Percentiles rank a stretch among this genome's conserved stretches.
Conservation (phyloP, 2,113 vertebrate genomes). For the Vulpes vulpes region DNA sequence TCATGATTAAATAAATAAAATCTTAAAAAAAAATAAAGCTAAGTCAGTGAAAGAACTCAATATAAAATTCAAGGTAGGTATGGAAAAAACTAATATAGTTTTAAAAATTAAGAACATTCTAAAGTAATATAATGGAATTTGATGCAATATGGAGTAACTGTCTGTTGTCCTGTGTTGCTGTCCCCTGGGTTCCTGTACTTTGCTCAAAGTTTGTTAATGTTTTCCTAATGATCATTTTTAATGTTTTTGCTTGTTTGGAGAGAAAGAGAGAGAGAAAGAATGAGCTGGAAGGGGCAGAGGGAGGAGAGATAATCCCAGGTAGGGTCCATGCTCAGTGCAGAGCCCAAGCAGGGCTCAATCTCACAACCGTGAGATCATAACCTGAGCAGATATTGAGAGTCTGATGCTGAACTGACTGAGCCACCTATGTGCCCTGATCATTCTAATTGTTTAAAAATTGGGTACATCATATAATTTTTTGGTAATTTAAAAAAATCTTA, state of each 20-base stretch:
- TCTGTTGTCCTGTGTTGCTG: not conserved
- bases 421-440: not conserved
- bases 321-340: not conserved
- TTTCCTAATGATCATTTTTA: constrained; percentile 36
- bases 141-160: not conserved
- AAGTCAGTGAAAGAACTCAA: too few species aligned
- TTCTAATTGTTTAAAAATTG: constrained; percentile 48
- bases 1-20: too few species aligned
- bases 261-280: not conserved
- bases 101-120: not conserved
- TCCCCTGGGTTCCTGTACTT: not conserved
- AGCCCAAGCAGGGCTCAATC: not conserved
- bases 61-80: not conserved
- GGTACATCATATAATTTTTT: not conserved
- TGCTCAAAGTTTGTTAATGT: not conserved
- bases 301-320: not conserved
- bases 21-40: too few species aligned
- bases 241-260: not conserved
- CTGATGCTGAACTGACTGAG: not conserved
- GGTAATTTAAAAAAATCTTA: not conserved
- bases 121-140: not conserved
- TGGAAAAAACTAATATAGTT: not conserved
- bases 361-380: not conserved
- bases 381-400: not conserved
- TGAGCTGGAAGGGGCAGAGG: not conserved